A percentile compares a stretch with the other conserved stretches of the same genome.
These are phyloP conservation scores for Centropristis striata DNA, from an alignment of 2,113 vertebrate genomes.

Conservation along the genomic window DNA sequence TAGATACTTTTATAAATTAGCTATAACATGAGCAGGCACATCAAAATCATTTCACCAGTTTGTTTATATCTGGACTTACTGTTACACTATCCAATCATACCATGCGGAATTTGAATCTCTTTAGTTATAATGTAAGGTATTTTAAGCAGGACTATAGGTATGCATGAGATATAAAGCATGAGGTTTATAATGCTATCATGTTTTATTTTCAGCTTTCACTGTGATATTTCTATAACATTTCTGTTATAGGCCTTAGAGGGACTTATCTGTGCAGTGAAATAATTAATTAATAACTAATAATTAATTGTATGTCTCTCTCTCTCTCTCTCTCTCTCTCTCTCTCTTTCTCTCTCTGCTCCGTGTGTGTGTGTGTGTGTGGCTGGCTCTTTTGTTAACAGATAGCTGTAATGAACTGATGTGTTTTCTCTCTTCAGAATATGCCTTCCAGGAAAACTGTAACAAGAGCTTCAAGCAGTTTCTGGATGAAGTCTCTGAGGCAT, in stretches of 20 bases:
- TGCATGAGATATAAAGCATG: not conserved
- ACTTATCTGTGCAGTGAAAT: not conserved
- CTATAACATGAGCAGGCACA: not conserved
- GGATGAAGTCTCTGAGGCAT: conserved; percentile 5
- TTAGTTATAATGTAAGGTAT: not conserved
- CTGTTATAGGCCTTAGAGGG: not conserved
- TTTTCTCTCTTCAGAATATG: conserved; percentile 45
- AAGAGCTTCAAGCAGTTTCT: conserved; percentile 2
- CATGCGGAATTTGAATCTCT: not conserved
- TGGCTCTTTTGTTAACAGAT: not conserved
- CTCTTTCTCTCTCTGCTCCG: no score
- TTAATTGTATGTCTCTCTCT: no score
- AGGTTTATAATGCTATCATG: not conserved
- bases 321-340: no score
- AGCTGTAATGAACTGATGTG: not conserved
- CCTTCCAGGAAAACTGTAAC: not conserved
- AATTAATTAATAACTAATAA: no score
- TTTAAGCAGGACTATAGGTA: not conserved
- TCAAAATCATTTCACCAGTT: not conserved
- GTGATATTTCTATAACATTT: not conserved
- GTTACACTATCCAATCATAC: not conserved
- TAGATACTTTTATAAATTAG: not conserved
- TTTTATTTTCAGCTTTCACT: not conserved
- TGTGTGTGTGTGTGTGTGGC: not conserved
- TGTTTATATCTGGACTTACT: not conserved